Evolutionary conservation across 2,797 vertebrate genomes (phyloP), one percentile per base, ranked within the genome.

Genomic region (Enteromius unitaeniatus): DNA sequence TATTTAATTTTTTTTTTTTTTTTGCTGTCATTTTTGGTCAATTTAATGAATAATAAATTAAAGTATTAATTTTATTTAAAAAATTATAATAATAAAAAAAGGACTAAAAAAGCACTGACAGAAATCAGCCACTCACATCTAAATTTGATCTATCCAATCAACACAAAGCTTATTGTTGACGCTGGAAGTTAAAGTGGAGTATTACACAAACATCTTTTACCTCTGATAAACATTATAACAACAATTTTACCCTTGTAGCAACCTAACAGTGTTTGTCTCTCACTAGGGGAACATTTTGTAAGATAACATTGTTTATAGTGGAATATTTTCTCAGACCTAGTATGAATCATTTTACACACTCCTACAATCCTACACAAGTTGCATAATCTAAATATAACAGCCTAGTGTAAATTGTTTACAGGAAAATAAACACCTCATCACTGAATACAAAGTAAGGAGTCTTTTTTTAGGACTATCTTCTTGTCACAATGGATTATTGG

Each of bases 341-440:
- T 19, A 53, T 65, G 58, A 82, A 40, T 82, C 60, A 74, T 65
- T 82, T 74, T 40, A 65, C 70, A 37, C 55, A 81, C 69, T 45
- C 68, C 62, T 65, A 34, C 28, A 65, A 23, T 49, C 69, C 42
- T 49, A 81, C 26, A 49, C 69, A 73, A 62, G 40, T 51, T 81
- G 55, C 42, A 74, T 49, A 37, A 81, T 81, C 13, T 73, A 62
- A 34, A 81, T 34, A 73, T 64, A 64, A 40, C 14, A 68, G 64
- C 21, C 21, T 34, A 31, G 76, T 31, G 60, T 15, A 75, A 75
- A 37, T 19, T 42, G 28, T 34, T 53, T 37, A 6, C 45, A 51
- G 47, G 67, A 37, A 31, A 49, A 9, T n/a, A 15, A 62, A 28
- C 21, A 62, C 19, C 42, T 64, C 31, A 31, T 19, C n/a, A 8